phyloP scores from a whole-genome alignment of 35 echinoderm and acorn worm genomes.

The Holothuria glaberrima region DNA sequence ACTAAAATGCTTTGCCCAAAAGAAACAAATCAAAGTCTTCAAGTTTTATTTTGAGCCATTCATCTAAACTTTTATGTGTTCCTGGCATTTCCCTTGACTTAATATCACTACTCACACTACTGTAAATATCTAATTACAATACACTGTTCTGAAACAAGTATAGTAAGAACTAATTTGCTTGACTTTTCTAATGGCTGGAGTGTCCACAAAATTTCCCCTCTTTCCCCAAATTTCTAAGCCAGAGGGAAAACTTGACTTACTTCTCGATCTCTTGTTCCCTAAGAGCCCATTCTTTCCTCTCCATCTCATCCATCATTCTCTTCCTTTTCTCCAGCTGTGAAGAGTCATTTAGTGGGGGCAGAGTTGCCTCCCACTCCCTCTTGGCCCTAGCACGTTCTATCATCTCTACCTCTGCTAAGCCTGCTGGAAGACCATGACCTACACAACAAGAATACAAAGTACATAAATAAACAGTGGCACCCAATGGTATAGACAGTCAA shows the following conservation, averaged over 20 bases:
- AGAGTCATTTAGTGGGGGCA: slow-evolving; percentile 83
- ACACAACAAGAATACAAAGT: not conserved
- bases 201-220: not conserved
- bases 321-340: slow-evolving; percentile 93
- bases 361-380: slow-evolving; percentile 95
- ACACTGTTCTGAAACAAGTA: no score
- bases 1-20: no score
- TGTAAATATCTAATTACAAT: not conserved
- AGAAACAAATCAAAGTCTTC: no score
- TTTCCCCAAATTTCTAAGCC: not conserved
- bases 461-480: no score
- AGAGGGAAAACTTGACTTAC: slow-evolving; percentile 45
- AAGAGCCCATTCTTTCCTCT: slow-evolving; percentile 93
- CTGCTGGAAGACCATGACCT: slow-evolving; percentile 95
- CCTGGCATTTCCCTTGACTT: not conserved
- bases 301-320: slow-evolving; percentile 99
- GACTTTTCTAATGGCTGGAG: not conserved
- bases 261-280: slow-evolving; percentile 99
- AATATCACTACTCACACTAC: not conserved
- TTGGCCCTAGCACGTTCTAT: slow-evolving; percentile 94
- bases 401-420: slow-evolving; percentile 97
- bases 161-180: not conserved
- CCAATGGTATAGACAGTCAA: no score
- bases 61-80: no score
- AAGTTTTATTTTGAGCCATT: no score